Conservation (phyloP, 1,140 invertebrate genomes). For the Macrocentrus cingulum region DNA sequence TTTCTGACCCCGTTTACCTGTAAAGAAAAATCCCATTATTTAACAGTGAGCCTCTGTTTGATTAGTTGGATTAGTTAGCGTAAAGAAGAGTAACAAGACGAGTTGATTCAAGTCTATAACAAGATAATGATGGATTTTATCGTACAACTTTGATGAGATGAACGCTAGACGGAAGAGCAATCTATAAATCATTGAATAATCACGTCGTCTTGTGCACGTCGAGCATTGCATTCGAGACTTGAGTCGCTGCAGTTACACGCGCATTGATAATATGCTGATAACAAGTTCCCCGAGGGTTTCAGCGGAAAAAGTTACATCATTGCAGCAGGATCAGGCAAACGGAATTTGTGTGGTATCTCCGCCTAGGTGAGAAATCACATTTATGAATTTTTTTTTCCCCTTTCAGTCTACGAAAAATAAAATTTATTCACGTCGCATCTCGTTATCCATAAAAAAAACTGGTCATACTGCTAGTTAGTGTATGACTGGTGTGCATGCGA, state of each 20-base stretch:
- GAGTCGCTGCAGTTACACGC: neutral
- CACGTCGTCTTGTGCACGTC: slow-evolving; percentile 3
- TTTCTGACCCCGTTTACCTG: slow-evolving; percentile 43
- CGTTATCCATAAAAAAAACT: too few species aligned
- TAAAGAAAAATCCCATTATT: slow-evolving; percentile 20
- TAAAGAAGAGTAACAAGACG: too few species aligned
- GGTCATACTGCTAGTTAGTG: too few species aligned
- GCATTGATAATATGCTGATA: neutral
- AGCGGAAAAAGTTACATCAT: neutral
- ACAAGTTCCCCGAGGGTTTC: neutral
- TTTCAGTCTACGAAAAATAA: too few species aligned
- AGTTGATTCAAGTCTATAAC: too few species aligned
- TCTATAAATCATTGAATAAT: slow-evolving; percentile 7
- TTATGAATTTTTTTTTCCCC: too few species aligned
- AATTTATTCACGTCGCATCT: too few species aligned
- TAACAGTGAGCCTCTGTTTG: neutral
- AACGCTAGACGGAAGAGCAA: neutral
- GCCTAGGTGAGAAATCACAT: too few species aligned
- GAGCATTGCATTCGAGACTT: neutral
- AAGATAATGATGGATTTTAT: too few species aligned
- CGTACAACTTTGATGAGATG: neutral
- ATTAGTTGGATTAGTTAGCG: too few species aligned
- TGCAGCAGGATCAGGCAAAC: neutral
- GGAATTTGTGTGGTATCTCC: too few species aligned
- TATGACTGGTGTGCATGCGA: too few species aligned